Evolutionary conservation across 2,797 vertebrate genomes (phyloP), one percentile per base, ranked within the genome.

Genomic region (Microctenopoma stevenorrisi): DNA sequence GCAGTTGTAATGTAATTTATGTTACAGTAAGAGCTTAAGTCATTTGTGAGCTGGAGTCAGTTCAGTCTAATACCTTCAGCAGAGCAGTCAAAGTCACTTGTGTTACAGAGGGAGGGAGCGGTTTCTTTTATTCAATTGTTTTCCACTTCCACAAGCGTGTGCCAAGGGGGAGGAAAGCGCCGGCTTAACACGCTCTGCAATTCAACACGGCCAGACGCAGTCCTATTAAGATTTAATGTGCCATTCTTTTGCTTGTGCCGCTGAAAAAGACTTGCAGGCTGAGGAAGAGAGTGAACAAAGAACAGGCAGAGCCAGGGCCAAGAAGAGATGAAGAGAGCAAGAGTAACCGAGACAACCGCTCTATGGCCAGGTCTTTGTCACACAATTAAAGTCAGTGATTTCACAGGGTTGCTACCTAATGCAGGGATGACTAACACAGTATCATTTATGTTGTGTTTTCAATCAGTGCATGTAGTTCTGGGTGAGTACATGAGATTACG

Each of bases 181-280:
- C 88, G 88, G 92, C 91, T 92, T 94, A 93, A 93, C 93, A 91
- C 90, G 89, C 90, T 92, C 91, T 87, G 91, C 91, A 92, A 93
- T 91, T 93, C 92, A 93, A 92, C 90, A 90, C 87, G 81, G 92
- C 91, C 93, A 94, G 93, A 93, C 93, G 84, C 92, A 94, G 92
- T 90, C 92, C 92, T 93, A 94, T 94, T 94, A 95, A 94, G 93
- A 94, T 94, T 95, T 94, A 94, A 94, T 94, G 92, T 91, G 91
- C 91, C 88, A 92, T 93, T 94, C 93, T 93, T 94, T 89, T 91
- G 91, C 91, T 89, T 80, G 83, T 85, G 89, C 92, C 58, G 86
- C 88, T 88, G 91, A 92, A 92, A 93, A 89, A 88, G 84, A 89
- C 89, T 90, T 77, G 83, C 88, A 89, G 91, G 85, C 90, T 87